Evolutionary conservation across 2,113 vertebrate genomes (phyloP).

Genomic region (Pelmatolapia mariae): DNA sequence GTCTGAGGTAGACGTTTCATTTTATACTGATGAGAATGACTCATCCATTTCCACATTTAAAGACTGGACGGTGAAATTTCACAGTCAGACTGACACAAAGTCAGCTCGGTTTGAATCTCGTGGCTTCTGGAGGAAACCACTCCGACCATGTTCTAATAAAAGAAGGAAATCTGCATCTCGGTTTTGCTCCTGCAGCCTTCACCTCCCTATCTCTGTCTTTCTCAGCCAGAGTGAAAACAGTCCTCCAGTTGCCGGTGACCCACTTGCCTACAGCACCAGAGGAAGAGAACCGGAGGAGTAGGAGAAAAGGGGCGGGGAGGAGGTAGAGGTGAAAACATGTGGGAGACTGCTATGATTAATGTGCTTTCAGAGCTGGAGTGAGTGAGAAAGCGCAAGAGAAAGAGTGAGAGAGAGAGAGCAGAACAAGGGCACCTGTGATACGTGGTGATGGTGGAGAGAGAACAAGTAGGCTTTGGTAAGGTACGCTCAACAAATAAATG

Average conservation of each 20-base stretch:
- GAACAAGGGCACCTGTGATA: neutral
- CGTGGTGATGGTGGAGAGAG: neutral
- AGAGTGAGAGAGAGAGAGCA: neutral
- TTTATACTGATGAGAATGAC: neutral
- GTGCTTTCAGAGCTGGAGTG: conserved; percentile 31
- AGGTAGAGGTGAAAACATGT: conserved; percentile 41
- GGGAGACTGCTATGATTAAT: conserved; percentile 54
- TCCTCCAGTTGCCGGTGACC: conserved; percentile 41
- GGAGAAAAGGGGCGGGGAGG: conserved; percentile 14
- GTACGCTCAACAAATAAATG: neutral
- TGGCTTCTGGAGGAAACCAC: neutral
- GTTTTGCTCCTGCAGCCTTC: neutral
- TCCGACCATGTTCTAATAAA: neutral
- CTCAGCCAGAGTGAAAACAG: neutral
- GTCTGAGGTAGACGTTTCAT: neutral
- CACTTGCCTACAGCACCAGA: conserved; percentile 39
- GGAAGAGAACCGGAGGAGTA: conserved; percentile 30
- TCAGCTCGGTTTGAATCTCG: neutral
- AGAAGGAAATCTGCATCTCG: neutral
- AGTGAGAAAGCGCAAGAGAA: neutral
- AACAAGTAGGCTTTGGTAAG: neutral
- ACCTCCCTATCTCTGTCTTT: neutral
- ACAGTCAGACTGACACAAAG: neutral
- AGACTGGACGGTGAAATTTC: neutral
- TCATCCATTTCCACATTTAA: neutral